Percentiles rank a stretch among this genome's conserved stretches.
phyloP scores from a whole-genome alignment of 1,140 invertebrate genomes.

The Brachionus koreanus region DNA sequence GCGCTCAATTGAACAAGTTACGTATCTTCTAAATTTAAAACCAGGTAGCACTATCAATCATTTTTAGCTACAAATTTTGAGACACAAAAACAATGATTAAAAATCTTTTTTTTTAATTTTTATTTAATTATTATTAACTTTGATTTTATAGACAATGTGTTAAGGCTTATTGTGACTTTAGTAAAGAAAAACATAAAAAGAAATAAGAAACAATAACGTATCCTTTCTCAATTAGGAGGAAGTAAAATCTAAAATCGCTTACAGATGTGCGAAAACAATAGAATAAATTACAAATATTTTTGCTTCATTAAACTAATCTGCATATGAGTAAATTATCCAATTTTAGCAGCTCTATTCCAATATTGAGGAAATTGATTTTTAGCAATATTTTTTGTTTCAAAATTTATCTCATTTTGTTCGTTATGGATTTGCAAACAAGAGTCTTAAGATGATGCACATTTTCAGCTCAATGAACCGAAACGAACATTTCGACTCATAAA shows the following conservation, averaged over 20 bases:
- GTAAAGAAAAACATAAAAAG: background rate
- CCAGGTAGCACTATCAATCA: background rate
- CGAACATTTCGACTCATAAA: background rate
- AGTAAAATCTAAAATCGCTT: background rate
- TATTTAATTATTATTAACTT: background rate
- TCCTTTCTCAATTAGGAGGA: background rate
- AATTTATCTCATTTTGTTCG: slow-evolving; percentile 1
- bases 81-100: slow-evolving; percentile 32
- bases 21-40: background rate
- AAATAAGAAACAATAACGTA: background rate
- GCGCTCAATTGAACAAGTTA: background rate
- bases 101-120: background rate
- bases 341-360: background rate
- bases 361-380: slow-evolving; percentile 15
- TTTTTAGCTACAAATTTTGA: background rate
- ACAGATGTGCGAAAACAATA: slow-evolving; percentile 29
- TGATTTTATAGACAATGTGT: background rate
- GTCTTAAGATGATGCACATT: background rate
- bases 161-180: background rate
- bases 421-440: slow-evolving; percentile 7
- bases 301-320: slow-evolving; percentile 28
- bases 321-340: slow-evolving; percentile 32
- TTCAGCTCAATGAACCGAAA: slow-evolving; percentile 34
- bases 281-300: slow-evolving; percentile 13
- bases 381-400: background rate